Percentiles rank a stretch among this genome's conserved stretches.
Conservation (phyloP, 2,888 invertebrate species). For the Pollenia amentaria region DNA sequence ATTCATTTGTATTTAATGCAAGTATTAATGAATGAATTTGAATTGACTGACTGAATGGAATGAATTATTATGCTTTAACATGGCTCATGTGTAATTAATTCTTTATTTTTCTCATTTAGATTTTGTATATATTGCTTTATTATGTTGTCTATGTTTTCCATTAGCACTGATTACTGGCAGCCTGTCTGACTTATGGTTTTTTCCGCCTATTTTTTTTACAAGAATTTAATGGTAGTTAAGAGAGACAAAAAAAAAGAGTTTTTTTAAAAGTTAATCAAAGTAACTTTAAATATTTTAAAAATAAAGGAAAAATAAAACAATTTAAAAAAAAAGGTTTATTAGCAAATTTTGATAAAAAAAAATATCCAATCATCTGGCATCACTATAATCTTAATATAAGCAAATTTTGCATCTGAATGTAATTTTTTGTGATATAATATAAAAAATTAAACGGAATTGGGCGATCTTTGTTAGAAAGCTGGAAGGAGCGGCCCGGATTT, state of each 20-base stretch:
- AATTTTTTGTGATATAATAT: no score
- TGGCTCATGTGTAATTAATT: conserved; percentile 55
- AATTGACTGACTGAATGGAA: neutral
- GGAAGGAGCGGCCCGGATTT: no score
- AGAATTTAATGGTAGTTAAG: conserved; percentile 17
- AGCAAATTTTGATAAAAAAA: no score
- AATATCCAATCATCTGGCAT: no score
- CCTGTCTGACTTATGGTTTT: conserved; percentile 19
- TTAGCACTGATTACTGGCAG: conserved; percentile 59
- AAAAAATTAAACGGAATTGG: no score
- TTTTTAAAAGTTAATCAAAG: neutral
- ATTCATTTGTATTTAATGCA: no score
- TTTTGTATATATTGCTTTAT: conserved; percentile 25
- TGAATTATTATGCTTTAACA: conserved; percentile 44
- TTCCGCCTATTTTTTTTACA: neutral
- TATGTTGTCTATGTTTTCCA: conserved; percentile 59
- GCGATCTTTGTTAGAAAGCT: no score
- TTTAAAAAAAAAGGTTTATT: no score
- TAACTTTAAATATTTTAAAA: conserved; percentile 2
- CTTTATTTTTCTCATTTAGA: conserved; percentile 1
- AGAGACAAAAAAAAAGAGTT: neutral
- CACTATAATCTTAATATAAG: no score
- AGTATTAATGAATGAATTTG: conserved; percentile 18
- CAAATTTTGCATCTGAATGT: no score
- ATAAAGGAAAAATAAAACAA: neutral